A percentile compares a stretch with the other conserved stretches of the same genome.
Conservation (phyloP, 1,140 invertebrate genomes). For the Linepithema humile region DNA sequence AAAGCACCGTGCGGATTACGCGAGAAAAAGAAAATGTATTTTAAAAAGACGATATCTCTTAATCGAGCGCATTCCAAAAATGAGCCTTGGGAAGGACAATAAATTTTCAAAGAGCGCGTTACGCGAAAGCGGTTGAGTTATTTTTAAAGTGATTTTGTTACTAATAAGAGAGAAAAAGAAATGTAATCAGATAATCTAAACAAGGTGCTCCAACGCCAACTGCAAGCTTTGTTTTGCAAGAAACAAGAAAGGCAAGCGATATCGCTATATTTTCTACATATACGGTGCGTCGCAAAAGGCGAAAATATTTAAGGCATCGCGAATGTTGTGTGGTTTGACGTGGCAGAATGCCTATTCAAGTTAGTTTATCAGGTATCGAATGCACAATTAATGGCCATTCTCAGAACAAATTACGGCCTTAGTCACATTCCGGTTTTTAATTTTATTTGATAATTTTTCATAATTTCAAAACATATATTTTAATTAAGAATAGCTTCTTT, state of each 20-base stretch:
- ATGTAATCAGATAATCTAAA: slow-evolving; percentile 13
- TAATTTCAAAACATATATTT: neutral
- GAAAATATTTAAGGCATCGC: slow-evolving; percentile 7
- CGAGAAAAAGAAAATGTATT: neutral
- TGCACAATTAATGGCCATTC: neutral
- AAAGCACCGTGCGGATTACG: neutral
- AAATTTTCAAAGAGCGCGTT: too few species aligned
- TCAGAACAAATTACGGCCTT: neutral
- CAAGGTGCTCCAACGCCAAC: neutral
- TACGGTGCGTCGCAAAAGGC: neutral
- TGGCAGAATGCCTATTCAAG: neutral
- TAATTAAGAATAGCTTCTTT: too few species aligned
- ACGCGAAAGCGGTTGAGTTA: neutral
- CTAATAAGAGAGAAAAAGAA: neutral
- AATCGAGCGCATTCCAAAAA: too few species aligned
- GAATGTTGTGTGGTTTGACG: slow-evolving; percentile 7
- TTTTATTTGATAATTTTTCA: too few species aligned
- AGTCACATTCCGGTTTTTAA: too few species aligned
- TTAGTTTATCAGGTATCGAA: neutral
- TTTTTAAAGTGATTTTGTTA: neutral
- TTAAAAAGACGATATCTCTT: too few species aligned
- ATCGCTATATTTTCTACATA: neutral
- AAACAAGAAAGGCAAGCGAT: neutral
- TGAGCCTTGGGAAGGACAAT: too few species aligned
- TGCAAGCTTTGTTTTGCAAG: slow-evolving; percentile 1